phyloP scores from a whole-genome alignment of 2,888 invertebrate species.

The Cremastinae sp. region DNA sequence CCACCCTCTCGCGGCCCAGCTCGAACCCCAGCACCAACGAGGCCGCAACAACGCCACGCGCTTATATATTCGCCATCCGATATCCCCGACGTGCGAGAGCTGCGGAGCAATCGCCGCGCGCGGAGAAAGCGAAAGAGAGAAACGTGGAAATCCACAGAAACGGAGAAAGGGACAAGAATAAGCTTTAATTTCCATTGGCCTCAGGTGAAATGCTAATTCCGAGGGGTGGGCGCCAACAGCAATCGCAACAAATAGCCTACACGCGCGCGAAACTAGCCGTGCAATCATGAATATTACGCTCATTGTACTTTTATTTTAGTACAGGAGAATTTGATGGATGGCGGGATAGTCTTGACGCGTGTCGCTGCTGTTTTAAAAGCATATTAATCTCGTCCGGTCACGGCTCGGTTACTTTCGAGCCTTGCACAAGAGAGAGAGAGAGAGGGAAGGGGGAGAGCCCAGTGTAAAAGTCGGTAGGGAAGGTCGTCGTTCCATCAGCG shows the following conservation, averaged over 20 bases:
- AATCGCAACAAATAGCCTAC: constrained; percentile 43
- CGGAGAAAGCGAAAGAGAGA: constrained; percentile 52
- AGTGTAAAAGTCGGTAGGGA: constrained; percentile 70
- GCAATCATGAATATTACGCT: constrained; percentile 52
- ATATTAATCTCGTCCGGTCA: constrained; percentile 44
- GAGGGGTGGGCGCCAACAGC: constrained; percentile 29
- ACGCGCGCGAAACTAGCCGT: constrained; percentile 29
- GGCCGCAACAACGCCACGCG: constrained; percentile 67
- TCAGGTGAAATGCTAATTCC: constrained; percentile 59
- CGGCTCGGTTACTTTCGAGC: constrained; percentile 1
- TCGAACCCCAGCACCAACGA: constrained; percentile 56
- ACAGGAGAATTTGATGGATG: constrained; percentile 22
- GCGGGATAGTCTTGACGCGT: constrained; percentile 24
- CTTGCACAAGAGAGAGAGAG: no score
- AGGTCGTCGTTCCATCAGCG: constrained; percentile 68
- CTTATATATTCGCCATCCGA: constrained; percentile 71
- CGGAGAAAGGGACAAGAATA: constrained; percentile 46
- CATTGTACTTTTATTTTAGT: constrained; percentile 35
- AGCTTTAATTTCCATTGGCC: constrained; percentile 65
- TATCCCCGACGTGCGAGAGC: constrained; percentile 61
- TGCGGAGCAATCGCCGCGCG: constrained; percentile 45
- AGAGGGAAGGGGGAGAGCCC: constrained; percentile 6
- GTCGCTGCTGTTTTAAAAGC: constrained; percentile 40
- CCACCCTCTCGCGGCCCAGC: constrained; percentile 66
- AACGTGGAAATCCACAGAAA: constrained; percentile 34